Evolutionary conservation across 2,113 vertebrate genomes (phyloP).

Genomic region (Rhea pennata): DNA sequence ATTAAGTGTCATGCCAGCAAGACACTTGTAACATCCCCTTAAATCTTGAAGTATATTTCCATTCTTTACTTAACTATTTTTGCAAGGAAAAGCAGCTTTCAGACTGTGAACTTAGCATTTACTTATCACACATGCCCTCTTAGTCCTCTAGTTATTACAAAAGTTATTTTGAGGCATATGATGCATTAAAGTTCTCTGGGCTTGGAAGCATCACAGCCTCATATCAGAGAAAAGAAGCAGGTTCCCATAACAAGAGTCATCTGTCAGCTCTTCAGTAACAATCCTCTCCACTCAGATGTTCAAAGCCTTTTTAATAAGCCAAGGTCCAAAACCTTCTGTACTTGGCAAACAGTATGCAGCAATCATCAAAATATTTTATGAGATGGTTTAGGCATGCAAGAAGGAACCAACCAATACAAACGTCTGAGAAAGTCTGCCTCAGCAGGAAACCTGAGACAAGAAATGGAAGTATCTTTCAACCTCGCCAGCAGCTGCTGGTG

Average conservation of each 20-base stretch:
- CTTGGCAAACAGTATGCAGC: not conserved
- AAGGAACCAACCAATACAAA: not conserved
- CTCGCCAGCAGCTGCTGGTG: not conserved
- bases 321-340: not conserved
- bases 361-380: not conserved
- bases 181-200: not conserved
- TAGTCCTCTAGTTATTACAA: not conserved
- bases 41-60: not conserved
- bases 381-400: not conserved
- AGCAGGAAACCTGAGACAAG: not conserved
- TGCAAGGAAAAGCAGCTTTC: not conserved
- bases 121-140: not conserved
- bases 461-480: not conserved
- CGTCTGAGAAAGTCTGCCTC: not conserved
- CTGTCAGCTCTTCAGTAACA: not conserved
- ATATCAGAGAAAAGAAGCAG: not conserved
- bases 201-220: not conserved
- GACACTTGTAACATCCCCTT: fast-evolving
- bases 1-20: not conserved
- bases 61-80: not conserved
- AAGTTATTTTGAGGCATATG: not conserved
- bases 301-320: not conserved
- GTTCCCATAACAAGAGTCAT: not conserved
- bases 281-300: not conserved
- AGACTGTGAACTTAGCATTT: not conserved